A percentile compares a stretch with the other conserved stretches of the same genome.
Evolutionary conservation across 2,888 invertebrate genomes (phyloP).

Genomic region (Sarcophaga variegata): DNA sequence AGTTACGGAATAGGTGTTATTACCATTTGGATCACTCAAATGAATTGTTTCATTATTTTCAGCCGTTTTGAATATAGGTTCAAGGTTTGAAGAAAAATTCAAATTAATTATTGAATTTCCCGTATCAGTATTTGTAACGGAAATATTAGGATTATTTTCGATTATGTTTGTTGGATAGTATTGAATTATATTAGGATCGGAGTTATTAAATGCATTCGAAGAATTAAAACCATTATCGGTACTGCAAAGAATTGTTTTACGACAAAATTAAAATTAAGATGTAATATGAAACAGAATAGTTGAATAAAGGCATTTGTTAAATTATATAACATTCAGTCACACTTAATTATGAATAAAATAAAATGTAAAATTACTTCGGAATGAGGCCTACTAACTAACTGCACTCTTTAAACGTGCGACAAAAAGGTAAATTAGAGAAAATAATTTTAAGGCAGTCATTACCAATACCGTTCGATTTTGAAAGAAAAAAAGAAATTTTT

Average conservation of each 20-base stretch:
- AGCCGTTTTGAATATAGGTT: slow-evolving; percentile 72
- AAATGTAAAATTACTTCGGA: background rate
- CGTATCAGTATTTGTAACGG: slow-evolving; percentile 35
- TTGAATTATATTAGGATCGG: slow-evolving; percentile 26
- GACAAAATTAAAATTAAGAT: no score
- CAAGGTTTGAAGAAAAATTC: slow-evolving; percentile 69
- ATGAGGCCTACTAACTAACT: no score
- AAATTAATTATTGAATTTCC: slow-evolving; percentile 36
- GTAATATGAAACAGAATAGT: no score
- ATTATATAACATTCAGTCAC: background rate
- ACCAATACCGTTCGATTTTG: no score
- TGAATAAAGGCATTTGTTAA: no score
- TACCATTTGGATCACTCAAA: background rate
- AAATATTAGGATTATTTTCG: slow-evolving; percentile 12
- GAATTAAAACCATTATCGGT: slow-evolving; percentile 22
- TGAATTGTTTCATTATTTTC: slow-evolving; percentile 61
- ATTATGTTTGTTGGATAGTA: slow-evolving; percentile 18
- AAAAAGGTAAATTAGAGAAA: no score
- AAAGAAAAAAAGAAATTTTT: no score
- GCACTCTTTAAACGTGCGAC: no score
- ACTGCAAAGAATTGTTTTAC: slow-evolving; percentile 24
- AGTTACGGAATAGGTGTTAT: slow-evolving; percentile 16
- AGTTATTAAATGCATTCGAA: background rate
- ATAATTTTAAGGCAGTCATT: no score
- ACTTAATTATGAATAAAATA: background rate